phyloP scores from a whole-genome alignment of 2,113 vertebrate genomes.

The Neodontobutis hainanensis region DNA sequence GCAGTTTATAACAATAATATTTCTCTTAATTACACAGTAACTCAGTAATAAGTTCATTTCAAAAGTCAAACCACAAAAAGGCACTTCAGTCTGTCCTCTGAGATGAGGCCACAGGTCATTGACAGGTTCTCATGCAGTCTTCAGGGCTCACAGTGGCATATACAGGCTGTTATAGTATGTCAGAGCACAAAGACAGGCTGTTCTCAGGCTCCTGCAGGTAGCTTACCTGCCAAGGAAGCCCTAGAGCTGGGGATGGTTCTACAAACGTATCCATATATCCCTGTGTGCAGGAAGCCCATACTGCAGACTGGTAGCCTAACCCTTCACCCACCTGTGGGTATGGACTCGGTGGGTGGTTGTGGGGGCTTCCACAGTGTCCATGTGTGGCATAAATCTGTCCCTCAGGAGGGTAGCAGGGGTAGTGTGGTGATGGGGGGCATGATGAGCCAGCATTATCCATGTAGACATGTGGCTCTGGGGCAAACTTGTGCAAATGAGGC shows the following conservation, averaged over 20 bases:
- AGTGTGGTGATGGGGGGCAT: slow-evolving; percentile 72
- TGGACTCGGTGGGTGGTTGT: slow-evolving; percentile 56
- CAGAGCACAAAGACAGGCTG: slow-evolving; percentile 55
- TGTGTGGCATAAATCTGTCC: slow-evolving; percentile 62
- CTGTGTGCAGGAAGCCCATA: slow-evolving; percentile 69
- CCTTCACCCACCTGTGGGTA: slow-evolving; percentile 64
- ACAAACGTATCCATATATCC: slow-evolving; percentile 69
- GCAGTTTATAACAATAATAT: not conserved
- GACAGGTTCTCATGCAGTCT: slow-evolving; percentile 4
- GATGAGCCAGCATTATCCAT: slow-evolving; percentile 53
- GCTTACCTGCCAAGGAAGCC: slow-evolving; percentile 70
- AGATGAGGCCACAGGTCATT: slow-evolving; percentile 18
- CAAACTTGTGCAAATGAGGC: slow-evolving; percentile 47
- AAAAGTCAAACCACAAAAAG: slow-evolving; percentile 22
- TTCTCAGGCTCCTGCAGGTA: slow-evolving; percentile 65
- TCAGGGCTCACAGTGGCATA: slow-evolving; percentile 9
- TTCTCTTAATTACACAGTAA: not conserved
- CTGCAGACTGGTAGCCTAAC: slow-evolving; percentile 57
- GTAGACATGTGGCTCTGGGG: slow-evolving; percentile 56
- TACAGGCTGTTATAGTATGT: slow-evolving; percentile 34
- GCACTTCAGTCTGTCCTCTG: slow-evolving; percentile 16
- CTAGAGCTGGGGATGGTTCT: slow-evolving; percentile 55
- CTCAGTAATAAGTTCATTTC: slow-evolving; percentile 39
- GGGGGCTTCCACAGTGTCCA: slow-evolving; percentile 62
- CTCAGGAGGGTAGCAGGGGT: slow-evolving; percentile 68